Evolutionary conservation across 2,797 vertebrate genomes (phyloP).

Genomic region (Onychomys leucogaster): DNA sequence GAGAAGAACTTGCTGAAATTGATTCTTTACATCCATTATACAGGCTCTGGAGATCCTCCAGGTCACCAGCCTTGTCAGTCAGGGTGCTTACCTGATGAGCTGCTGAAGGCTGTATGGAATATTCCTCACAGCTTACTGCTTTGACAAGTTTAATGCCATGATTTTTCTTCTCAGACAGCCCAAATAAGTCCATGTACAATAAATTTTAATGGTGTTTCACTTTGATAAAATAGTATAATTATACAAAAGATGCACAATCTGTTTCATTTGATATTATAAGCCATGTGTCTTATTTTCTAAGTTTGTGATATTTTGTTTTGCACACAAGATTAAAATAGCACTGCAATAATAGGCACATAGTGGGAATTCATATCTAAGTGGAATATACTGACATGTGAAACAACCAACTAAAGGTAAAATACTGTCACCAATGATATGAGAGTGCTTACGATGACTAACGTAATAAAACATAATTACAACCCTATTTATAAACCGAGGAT

Average conservation of each 20-base stretch:
- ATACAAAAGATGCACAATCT: background rate
- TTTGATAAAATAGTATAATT: conserved; percentile 54
- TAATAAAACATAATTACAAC: conserved; percentile 67
- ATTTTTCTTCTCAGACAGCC: conserved; percentile 2
- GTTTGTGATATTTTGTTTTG: background rate
- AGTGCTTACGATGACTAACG: background rate
- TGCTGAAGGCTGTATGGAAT: background rate
- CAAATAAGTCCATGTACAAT: background rate
- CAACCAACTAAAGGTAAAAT: background rate
- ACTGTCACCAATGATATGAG: background rate
- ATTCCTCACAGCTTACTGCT: conserved; percentile 5
- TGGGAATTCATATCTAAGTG: background rate
- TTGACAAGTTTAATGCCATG: background rate
- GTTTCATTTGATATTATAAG: conserved; percentile 33
- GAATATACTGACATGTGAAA: background rate
- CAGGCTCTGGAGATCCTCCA: too few species aligned
- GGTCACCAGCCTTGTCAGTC: background rate
- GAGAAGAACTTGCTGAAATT: background rate
- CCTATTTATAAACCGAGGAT: conserved; percentile 79
- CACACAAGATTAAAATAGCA: background rate
- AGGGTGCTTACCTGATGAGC: background rate
- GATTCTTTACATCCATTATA: background rate
- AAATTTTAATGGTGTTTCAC: background rate
- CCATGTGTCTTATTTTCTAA: background rate
- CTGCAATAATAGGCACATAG: background rate